Conservation (phyloP, 1,140 invertebrate species). For the Lithobius niger region DNA sequence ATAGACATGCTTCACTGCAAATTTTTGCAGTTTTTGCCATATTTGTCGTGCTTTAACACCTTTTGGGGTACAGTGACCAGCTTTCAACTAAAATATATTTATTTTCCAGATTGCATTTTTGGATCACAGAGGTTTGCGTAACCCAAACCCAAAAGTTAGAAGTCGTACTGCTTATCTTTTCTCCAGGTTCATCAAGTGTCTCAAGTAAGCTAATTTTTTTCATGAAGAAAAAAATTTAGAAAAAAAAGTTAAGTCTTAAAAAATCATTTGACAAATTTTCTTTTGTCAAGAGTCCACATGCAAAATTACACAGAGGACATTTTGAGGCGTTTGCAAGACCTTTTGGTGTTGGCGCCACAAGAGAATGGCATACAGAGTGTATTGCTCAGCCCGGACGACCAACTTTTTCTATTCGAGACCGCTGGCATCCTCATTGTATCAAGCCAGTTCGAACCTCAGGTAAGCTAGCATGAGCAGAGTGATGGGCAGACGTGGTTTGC, state of each 20-base stretch:
- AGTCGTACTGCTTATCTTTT: conserved; percentile 41
- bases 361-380: conserved; percentile 28
- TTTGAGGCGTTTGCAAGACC: conserved; percentile 36
- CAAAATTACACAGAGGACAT: conserved; percentile 38
- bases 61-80: no score
- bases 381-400: conserved; percentile 37
- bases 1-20: no score
- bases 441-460: conserved; percentile 31
- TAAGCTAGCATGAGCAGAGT: no score
- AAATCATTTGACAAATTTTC: not conserved
- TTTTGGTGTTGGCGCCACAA: conserved; percentile 35
- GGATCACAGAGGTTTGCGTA: conserved; percentile 38
- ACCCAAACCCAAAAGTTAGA: conserved; percentile 33
- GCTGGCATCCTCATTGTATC: conserved; percentile 40
- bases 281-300: conserved; percentile 30
- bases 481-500: no score
- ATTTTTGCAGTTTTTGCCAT: no score
- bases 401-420: conserved; percentile 44
- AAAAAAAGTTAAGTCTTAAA: not conserved
- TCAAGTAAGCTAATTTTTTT: conserved; percentile 30
- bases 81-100: no score
- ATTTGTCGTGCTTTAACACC: no score
- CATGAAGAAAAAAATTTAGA: not conserved
- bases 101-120: conserved; percentile 35
- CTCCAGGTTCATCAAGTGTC: conserved; percentile 39